These are phyloP conservation scores for Calypte anna DNA, from an alignment of 2,113 vertebrate species.

Conservation along the genomic window DNA sequence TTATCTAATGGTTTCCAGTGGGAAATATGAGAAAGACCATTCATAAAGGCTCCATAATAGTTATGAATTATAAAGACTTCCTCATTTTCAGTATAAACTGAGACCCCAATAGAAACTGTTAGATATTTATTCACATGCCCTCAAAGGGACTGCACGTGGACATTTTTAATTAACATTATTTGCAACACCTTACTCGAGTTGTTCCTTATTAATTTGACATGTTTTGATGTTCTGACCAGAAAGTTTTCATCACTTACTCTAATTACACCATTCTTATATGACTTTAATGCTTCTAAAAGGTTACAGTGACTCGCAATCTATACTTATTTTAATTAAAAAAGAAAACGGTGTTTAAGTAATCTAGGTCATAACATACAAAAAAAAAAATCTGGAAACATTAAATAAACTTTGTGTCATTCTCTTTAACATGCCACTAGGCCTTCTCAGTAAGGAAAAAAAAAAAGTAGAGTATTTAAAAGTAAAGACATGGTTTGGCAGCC, in stretches of 20 bases:
- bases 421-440: not conserved
- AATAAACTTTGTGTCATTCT: not conserved
- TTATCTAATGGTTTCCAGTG: conserved; percentile 78
- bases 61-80: conserved; percentile 75
- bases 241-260: conserved; percentile 43
- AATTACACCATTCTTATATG: conserved; percentile 36
- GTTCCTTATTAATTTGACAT: conserved; percentile 18
- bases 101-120: conserved; percentile 51
- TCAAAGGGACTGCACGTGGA: conserved; percentile 15
- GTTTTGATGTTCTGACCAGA: conserved; percentile 45
- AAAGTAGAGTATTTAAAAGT: not conserved
- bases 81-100: conserved; percentile 58
- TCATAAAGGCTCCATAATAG: conserved; percentile 70
- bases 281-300: conserved; percentile 25
- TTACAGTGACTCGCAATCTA: conserved; percentile 13
- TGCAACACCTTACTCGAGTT: conserved; percentile 43
- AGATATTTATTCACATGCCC: conserved; percentile 39
- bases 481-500: not conserved
- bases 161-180: conserved; percentile 67
- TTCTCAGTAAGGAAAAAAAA: not conserved
- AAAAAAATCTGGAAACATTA: not conserved
- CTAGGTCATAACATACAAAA: not conserved
- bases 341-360: conserved; percentile 40
- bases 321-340: conserved; percentile 53
- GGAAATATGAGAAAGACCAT: conserved; percentile 74